Evolutionary conservation across 2,797 vertebrate species (phyloP), one percentile per base, ranked within the genome.

Genomic region (Cheirogaleus major): DNA sequence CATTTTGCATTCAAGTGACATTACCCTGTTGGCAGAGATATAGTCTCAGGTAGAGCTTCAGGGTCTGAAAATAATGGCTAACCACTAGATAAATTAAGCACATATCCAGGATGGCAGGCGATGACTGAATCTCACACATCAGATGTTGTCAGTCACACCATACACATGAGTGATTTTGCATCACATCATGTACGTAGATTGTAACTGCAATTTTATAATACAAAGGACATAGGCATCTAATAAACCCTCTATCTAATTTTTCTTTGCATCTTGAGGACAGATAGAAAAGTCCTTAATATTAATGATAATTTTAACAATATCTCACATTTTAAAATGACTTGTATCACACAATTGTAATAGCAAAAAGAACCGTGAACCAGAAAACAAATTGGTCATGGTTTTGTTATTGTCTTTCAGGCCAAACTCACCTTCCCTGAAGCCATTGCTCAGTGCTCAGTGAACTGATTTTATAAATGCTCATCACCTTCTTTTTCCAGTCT

Each of bases 51-150:
- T 50, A 73, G 27, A 90, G 55, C 43, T 81, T 35, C 48, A n/a
- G 52, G 43, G 18, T 50, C n/a, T 82, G 76, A 96, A 87, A 84
- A 88, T 87, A 88, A 92, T 88, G 38, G 27, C 35, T 84, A 83
- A n/a, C 14, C 55, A 18, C 41, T 13, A 59, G 48, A 92, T 22
- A 73, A 83, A 93, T 81, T 57, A 95, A 67, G 30, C 27, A 23
- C n/a, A 27, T 35, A 87, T 59, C 7, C 0, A 30, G 32, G 11
- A 52, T 95, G 67, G 17, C 87, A 88, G 89, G 73, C 0, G 10
- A 55, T 50, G 65, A 65, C 70, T 82, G 59, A 86, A 81, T 93
- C 78, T 96, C 89, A 96, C 87, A 93, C 50, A 76, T 73, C 69
- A 61, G 59, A 88, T 91, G 22, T 89, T 94, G 73, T 35, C 23